These are phyloP conservation scores for Doryteuthis pealeii DNA, from an alignment of 1,140 invertebrate genomes.

Conservation along the genomic window DNA sequence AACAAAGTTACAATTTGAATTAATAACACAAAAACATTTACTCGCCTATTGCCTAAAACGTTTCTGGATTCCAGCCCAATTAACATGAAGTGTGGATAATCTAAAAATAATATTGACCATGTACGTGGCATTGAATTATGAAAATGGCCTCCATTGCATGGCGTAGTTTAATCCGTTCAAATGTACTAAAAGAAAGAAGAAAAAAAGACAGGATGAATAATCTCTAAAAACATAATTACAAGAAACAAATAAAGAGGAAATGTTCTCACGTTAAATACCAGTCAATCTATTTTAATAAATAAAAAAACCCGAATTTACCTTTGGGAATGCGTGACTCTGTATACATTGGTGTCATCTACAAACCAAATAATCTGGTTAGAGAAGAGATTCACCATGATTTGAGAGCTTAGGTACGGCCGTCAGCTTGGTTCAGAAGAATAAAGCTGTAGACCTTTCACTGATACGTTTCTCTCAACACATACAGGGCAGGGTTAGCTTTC, in stretches of 20 bases:
- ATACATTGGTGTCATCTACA: constrained; percentile 99
- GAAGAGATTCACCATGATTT: constrained; percentile 98
- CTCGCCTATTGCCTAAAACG: constrained; percentile 66
- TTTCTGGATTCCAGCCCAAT: constrained; percentile 94
- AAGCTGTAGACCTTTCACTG: constrained; percentile 93
- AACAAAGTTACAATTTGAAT: too few relatives aligned
- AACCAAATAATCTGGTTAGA: constrained; percentile 99
- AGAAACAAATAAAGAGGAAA: neutral
- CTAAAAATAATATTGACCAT: constrained; percentile 96
- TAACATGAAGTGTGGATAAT: constrained; percentile 99
- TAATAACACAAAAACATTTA: neutral
- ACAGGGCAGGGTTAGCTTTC: constrained; percentile 99
- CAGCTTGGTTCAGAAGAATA: constrained; percentile 99
- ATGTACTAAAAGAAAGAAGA: constrained; percentile 69
- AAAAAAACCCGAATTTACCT: constrained; percentile 37
- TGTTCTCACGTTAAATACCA: too few relatives aligned
- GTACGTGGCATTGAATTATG: constrained; percentile 99
- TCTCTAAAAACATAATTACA: neutral
- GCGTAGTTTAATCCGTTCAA: constrained; percentile 99
- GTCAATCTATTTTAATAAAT: too few relatives aligned
- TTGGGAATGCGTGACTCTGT: constrained; percentile 99
- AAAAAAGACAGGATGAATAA: neutral
- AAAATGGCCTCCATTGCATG: constrained; percentile 99
- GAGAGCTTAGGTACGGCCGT: constrained; percentile 97
- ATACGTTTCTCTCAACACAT: constrained; percentile 97